Conservation (phyloP, 2,888 invertebrate genomes). For the Drosophila nr. perissopoda region DNA sequence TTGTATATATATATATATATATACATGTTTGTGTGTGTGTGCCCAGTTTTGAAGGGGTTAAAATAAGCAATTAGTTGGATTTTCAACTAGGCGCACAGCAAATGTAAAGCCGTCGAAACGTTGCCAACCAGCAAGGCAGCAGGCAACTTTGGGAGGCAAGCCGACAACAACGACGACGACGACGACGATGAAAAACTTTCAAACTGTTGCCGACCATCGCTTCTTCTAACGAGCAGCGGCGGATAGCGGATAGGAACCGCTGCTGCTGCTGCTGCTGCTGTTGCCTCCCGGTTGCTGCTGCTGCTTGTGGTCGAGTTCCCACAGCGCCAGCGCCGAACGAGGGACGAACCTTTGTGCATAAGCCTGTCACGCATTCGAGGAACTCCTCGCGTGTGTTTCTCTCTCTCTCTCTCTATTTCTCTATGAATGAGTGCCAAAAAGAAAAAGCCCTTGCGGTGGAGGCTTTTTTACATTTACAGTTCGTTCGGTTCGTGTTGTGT, state of each 20-base stretch:
- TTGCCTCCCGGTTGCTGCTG: conserved; percentile 2
- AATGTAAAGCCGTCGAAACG: conserved; percentile 65
- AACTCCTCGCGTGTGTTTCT: conserved; percentile 12
- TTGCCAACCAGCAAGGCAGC: conserved; percentile 49
- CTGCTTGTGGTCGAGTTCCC: conserved; percentile 34
- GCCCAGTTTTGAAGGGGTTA: conserved; percentile 82
- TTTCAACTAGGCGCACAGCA: conserved; percentile 80
- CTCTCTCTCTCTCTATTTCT: background rate
- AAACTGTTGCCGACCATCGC: conserved; percentile 71
- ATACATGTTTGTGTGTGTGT: conserved; percentile 43
- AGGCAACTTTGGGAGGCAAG: conserved; percentile 63
- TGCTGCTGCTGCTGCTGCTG: conserved; percentile 22
- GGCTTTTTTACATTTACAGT: conserved; percentile 9
- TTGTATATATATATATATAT: conserved; percentile 48
- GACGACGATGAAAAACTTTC: conserved; percentile 74
- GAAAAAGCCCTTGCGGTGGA: conserved; percentile 28
- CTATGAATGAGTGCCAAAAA: conserved; percentile 21
- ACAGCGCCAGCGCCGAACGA: conserved; percentile 29
- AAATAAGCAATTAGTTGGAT: conserved; percentile 82
- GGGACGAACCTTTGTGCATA: conserved; percentile 40
- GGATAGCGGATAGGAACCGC: conserved; percentile 60
- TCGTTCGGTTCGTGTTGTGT: conserved; percentile 6
- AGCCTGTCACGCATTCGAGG: conserved; percentile 66
- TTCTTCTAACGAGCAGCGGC: conserved; percentile 71
- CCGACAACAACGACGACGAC: conserved; percentile 60